These are phyloP conservation scores for Philopedon plagiatum DNA, from an alignment of 2,888 invertebrate species.

Conservation along the genomic window DNA sequence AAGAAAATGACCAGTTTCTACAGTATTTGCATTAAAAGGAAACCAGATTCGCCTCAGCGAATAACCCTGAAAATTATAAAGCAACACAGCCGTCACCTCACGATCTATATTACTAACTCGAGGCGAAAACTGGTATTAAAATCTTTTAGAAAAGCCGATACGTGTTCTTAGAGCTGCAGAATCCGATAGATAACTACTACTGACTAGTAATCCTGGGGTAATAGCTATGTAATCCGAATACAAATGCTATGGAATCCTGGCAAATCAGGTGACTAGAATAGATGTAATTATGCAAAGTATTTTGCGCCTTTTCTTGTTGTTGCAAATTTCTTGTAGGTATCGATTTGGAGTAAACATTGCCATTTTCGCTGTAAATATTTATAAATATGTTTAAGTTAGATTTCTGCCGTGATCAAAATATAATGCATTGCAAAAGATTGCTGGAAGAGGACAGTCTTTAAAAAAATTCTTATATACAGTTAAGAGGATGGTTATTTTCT, in stretches of 20 bases:
- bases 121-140: constrained; percentile 47
- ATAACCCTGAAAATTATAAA: neutral
- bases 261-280: constrained; percentile 48
- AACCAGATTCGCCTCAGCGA: neutral
- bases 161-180: constrained; percentile 38
- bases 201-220: constrained; percentile 26
- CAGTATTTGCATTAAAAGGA: neutral
- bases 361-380: constrained; percentile 1
- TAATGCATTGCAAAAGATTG: too few species aligned
- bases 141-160: constrained; percentile 48
- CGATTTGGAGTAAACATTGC: neutral
- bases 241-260: constrained; percentile 37
- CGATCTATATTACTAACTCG: constrained; percentile 46
- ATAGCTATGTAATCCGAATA: constrained; percentile 32
- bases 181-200: constrained; percentile 33
- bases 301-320: constrained; percentile 32
- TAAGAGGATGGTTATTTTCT: too few species aligned
- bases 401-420: too few species aligned
- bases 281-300: constrained; percentile 48
- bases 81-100: neutral
- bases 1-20: too few species aligned
- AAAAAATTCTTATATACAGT: too few species aligned
- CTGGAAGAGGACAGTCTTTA: too few species aligned
- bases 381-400: neutral
- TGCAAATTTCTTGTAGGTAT: neutral